phyloP scores from a whole-genome alignment of 2,113 vertebrate species.

The Eubucco bourcierii region DNA sequence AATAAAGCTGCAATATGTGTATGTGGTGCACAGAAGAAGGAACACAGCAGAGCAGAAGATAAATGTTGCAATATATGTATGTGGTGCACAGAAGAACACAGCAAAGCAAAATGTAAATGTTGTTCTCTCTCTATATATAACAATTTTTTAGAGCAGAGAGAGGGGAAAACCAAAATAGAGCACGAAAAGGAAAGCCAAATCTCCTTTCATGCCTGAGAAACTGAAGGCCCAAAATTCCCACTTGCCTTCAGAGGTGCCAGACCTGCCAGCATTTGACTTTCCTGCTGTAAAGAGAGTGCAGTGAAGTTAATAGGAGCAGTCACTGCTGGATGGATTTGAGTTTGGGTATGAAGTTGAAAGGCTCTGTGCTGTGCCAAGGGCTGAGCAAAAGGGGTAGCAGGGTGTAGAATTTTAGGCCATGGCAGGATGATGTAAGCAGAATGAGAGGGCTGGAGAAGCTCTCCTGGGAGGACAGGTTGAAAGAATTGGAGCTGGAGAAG shows the following conservation, averaged over 20 bases:
- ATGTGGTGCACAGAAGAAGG: no score
- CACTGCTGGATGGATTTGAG: neutral
- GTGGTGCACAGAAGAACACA: no score
- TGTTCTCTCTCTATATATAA: no score
- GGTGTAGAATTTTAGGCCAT: fast-evolving
- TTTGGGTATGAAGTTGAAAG: neutral
- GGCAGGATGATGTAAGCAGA: neutral
- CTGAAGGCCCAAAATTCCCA: neutral
- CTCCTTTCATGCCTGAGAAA: neutral
- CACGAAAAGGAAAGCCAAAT: neutral
- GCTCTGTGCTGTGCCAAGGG: neutral
- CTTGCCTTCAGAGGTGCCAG: neutral
- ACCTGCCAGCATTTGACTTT: neutral
- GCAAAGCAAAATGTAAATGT: no score
- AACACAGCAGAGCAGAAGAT: no score
- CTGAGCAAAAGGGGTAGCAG: neutral
- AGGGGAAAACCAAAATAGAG: no score
- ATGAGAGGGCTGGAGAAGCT: neutral
- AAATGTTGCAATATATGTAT: no score
- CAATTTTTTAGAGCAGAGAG: neutral
- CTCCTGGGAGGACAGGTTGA: no score
- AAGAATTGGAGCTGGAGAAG: no score
- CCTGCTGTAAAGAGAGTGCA: neutral
- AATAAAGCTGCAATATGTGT: no score
- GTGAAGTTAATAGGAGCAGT: neutral